Base-by-base conservation (phyloP, 2,888 invertebrate genomes). In the Serrognathus titanus region DNA sequence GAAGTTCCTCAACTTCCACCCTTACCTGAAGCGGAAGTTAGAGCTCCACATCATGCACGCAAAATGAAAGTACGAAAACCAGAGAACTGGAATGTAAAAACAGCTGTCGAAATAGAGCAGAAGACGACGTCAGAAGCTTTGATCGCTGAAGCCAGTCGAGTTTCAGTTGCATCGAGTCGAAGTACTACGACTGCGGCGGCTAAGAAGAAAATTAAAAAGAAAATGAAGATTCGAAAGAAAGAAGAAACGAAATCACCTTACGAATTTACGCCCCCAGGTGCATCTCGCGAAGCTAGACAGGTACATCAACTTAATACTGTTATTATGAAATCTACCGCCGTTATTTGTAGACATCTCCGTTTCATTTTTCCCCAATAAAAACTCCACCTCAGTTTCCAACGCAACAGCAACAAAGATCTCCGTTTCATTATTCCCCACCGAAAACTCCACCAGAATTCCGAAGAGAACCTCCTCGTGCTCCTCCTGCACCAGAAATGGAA, bases 371-470 rank as follows among this genome's bases (percentile, higher is more conserved):
- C 2, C 64, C 67, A 31, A 57, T 61, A 31, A 63, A 61, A 50
- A 53, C 65, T 3, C 64, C 53, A n/a, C 54, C 56, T 2, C 36
- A 39, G 20, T 53, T 45, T 9, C 24, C 6, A 31, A 31, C 4
- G 24, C 24, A 31, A 31, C 24, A 31, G 24, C 37, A 48, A 40
- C n/a, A 37, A 7, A 10, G 39, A 8, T 66, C 66, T 2, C 67
- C 68, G 10, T 69, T 69, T 58, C 66, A 68, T 48, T 65, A 59
- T 56, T 62, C 67, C 2, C 64, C 67, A 31, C 58, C 62, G 24
- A 63, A 61, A 48, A 53, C 65, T 3, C 64, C 53, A 13, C 54
- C 56, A 0, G 38, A 39, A 35, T 53, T 48, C n/a, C 5, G 24
- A 31, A 6, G 24, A 31, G 24, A 31, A 7, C 24, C 6, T 47